Base-by-base conservation (phyloP, 2,113 vertebrate genomes). In the Cromileptes altivelis region DNA sequence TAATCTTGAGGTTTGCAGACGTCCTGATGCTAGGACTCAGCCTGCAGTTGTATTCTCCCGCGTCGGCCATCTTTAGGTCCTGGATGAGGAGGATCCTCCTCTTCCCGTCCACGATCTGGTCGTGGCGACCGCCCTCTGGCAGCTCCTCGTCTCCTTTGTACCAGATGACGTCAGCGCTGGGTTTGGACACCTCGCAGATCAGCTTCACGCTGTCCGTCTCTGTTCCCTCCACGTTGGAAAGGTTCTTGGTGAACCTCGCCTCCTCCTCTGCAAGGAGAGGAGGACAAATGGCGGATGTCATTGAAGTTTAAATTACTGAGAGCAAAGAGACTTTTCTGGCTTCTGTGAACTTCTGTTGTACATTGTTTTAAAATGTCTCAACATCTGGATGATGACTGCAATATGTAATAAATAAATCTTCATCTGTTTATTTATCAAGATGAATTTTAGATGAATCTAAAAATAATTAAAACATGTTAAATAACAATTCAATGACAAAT, bases 101-200 rank as follows among this genome's bases (percentile, higher is more conserved):
- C 83, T 95, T 96, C 7, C 97, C 98, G 7, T 99, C 98, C 1
- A 95, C 80, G 25, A 97, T 94, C 15, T 98, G 96, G 81, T 99
- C 98, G 60, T 97, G 98, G 94, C 96, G 96, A 52, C 97, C 98
- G 14, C 97, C 97, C 88, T 99, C 98, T 5, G 97, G 97, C 75
- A 99, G 94, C 80, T 98, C 98, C 70, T 95, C 84, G 70, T 99
- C 97, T 47, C 97, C 97, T 94, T 95, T 96, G 93, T 96, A 97
- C 97, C 98, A 99, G 37, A 37, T 93, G 15, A 98, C 98, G n/a
- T 99, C 97, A 2, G 97, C 97, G 30, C 91, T 95, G 81, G 98
- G 95, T 87, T 99, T 99, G 74, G 98, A 99, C 60, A 99, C 96
- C 89, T 99, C 98, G 69, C 98, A 99, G 82, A 98, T 95, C 50